Percentiles rank a stretch among this genome's conserved stretches.
Evolutionary conservation across 2,113 vertebrate genomes (phyloP).

Genomic region (Anguilla rostrata): DNA sequence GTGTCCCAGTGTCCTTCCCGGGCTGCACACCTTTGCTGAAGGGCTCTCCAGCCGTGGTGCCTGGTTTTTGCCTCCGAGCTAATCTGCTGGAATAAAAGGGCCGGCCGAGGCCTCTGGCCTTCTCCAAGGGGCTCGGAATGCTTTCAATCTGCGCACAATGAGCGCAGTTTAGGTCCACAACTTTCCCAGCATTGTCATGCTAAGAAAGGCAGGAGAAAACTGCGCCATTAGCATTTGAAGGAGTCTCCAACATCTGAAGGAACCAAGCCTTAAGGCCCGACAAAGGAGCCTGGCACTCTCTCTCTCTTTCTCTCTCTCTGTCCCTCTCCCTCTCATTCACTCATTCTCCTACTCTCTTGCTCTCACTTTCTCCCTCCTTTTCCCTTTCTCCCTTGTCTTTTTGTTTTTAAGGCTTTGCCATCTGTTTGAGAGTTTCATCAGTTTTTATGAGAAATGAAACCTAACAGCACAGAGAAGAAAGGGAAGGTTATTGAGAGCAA

Average conservation of each 20-base stretch:
- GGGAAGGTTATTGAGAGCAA: slow-evolving; percentile 27
- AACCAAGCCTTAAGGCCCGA: slow-evolving; percentile 32
- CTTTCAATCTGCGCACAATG: slow-evolving; percentile 47
- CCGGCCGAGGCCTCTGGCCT: slow-evolving; percentile 26
- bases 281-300: slow-evolving; percentile 22
- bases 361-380: slow-evolving; percentile 14
- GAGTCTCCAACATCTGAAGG: slow-evolving; percentile 46
- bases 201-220: slow-evolving; percentile 46
- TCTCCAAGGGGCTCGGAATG: slow-evolving; percentile 44
- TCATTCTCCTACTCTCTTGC: slow-evolving; percentile 26
- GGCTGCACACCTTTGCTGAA: slow-evolving; percentile 30
- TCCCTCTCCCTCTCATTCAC: slow-evolving; percentile 30
- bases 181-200: slow-evolving; percentile 55
- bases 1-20: neutral
- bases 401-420: slow-evolving; percentile 43
- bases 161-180: slow-evolving; percentile 47
- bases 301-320: slow-evolving; percentile 12
- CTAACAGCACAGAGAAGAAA: slow-evolving; percentile 24
- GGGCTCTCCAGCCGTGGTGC: neutral
- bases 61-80: slow-evolving; percentile 36
- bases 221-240: slow-evolving; percentile 50
- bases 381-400: slow-evolving; percentile 21
- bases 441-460: slow-evolving; percentile 41
- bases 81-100: slow-evolving; percentile 44
- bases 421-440: slow-evolving; percentile 42